These are phyloP conservation scores for Drosophila pallidifrons DNA, from an alignment of 1,140 invertebrate species.

Conservation along the genomic window DNA sequence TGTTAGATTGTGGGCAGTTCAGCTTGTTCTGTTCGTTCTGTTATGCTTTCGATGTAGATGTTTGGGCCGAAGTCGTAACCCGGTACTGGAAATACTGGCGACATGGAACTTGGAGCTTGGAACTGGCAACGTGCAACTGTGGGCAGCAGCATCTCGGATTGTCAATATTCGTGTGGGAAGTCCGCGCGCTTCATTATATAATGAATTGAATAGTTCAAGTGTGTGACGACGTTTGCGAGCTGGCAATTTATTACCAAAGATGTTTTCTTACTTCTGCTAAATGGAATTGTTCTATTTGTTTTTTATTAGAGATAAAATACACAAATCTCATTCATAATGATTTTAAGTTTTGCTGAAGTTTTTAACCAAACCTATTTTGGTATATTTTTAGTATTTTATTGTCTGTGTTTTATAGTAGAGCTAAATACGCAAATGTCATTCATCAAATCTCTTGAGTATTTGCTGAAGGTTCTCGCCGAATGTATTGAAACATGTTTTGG, in stretches of 20 bases:
- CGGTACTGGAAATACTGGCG: conserved; percentile 18
- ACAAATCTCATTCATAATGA: too few relatives aligned
- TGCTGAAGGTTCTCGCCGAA: too few relatives aligned
- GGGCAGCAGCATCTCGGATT: conserved; percentile 33
- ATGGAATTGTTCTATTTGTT: conserved; percentile 15
- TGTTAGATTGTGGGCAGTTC: conserved; percentile 56
- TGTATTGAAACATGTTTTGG: too few relatives aligned
- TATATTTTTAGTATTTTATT: too few relatives aligned
- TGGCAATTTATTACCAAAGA: conserved; percentile 50
- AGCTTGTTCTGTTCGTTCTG: not conserved
- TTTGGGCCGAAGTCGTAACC: conserved; percentile 19
- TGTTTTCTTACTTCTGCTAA: conserved; percentile 34
- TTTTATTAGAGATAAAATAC: not conserved
- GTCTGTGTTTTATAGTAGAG: too few relatives aligned
- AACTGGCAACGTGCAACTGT: conserved; percentile 16
- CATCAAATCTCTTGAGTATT: too few relatives aligned
- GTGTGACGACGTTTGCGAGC: conserved; percentile 29
- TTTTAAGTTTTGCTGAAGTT: too few relatives aligned
- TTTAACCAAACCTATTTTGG: too few relatives aligned
- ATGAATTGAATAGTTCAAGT: conserved; percentile 44
- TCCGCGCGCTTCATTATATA: conserved; percentile 49
- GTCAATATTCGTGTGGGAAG: conserved; percentile 39
- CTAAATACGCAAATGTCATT: too few relatives aligned
- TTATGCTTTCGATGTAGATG: not conserved
- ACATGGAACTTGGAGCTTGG: conserved; percentile 5